Evolutionary conservation across 2,888 invertebrate genomes (phyloP), one percentile per base, ranked within the genome.

Genomic region (Torymus auratus): DNA sequence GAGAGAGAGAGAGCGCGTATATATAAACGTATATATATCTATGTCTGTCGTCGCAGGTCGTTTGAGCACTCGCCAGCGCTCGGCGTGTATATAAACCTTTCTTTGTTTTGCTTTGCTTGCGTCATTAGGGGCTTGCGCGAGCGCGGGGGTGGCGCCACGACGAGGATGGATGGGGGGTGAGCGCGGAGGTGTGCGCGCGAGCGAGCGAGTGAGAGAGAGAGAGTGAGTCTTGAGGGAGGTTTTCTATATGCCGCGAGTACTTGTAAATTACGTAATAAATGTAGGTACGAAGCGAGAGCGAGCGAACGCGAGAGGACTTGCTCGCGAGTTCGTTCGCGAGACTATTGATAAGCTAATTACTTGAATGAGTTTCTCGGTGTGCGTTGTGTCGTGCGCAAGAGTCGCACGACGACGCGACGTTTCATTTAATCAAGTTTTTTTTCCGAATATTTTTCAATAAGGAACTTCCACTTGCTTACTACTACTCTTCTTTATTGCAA

Each of bases 81-180:
- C 41, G 41, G 5, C 41, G 41, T 41, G 88, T 88, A 88, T 90
- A 89, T 89, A 91, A 90, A 90, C 91, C 89, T 92, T 92, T 92
- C 92, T 92, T 92, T 92, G 92, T 92, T 92, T 92, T 91, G 91
- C 91, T 91, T 89, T 90, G 91, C 92, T 92, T 92, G 92, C 92
- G 92, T 92, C 92, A 92, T 92, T 92, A 92, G 91, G 91, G 89
- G 88, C 87, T 88, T 41, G 41, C 23, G 61, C 28, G 10, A 53
- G 23, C 58, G 52, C 15, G 23, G 10, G 28, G 15, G 64, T 13
- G 53, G 17, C 12, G 64, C 41, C 28, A n/a, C 52, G 23, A 23
- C 52, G 15, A 53, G 68, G 71, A 56, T 70, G n/a, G 28, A 13
- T 20, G 84, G 83, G 83, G 81, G 84, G 83, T 11, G 20, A 58